Percentiles rank a stretch among this genome's conserved stretches.
These are phyloP conservation scores for Bombylius major DNA, from an alignment of 2,888 invertebrate genomes.

Conservation along the genomic window DNA sequence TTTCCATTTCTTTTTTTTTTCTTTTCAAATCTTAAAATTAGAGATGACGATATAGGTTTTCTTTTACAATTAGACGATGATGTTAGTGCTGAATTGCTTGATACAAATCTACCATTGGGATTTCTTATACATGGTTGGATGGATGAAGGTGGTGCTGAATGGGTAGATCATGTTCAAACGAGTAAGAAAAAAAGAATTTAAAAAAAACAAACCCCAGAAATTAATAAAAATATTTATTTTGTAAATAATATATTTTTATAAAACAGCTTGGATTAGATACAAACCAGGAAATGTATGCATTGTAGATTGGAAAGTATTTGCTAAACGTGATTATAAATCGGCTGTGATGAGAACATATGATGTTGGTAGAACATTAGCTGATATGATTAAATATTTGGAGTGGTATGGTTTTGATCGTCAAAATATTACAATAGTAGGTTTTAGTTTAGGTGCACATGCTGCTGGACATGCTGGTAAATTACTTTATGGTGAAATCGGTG, in stretches of 20 bases:
- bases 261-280: conserved; percentile 28
- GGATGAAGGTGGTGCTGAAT: conserved; percentile 29
- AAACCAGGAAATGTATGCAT: conserved; percentile 29
- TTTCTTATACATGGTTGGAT: conserved; percentile 35
- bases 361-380: conserved; percentile 32
- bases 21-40: neutral
- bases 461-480: conserved; percentile 30
- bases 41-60: neutral
- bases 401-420: conserved; percentile 22
- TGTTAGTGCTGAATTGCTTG: neutral
- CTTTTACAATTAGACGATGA: neutral
- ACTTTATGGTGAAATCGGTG: conserved; percentile 27
- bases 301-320: conserved; percentile 32
- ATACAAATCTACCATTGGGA: conserved; percentile 13
- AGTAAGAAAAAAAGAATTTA: conserved; percentile 16
- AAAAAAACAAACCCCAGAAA: neutral
- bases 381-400: conserved; percentile 29
- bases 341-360: conserved; percentile 33
- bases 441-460: conserved; percentile 34
- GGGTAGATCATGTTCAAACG: conserved; percentile 28
- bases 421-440: conserved; percentile 31
- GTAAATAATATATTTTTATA: neutral
- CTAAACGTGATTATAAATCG: conserved; percentile 28
- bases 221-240: neutral
- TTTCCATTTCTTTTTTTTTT: neutral